Conservation (phyloP, 2,888 invertebrate genomes). For the Hyppa rectilinea region DNA sequence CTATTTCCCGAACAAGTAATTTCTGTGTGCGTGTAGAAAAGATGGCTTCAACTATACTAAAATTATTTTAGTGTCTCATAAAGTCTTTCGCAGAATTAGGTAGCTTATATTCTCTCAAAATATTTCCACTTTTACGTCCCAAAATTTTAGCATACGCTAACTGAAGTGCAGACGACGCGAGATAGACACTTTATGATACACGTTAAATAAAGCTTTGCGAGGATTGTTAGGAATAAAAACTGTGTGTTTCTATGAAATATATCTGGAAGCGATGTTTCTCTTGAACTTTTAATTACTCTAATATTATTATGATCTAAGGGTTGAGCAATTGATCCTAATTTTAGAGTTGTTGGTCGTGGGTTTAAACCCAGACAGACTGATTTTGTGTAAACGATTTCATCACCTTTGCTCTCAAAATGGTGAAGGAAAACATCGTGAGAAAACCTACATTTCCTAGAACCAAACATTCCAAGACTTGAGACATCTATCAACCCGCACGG, state of each 20-base stretch:
- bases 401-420: too few species aligned
- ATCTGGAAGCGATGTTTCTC: not conserved
- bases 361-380: too few species aligned
- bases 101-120: slow-evolving; percentile 54
- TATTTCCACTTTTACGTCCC: slow-evolving; percentile 56
- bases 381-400: too few species aligned
- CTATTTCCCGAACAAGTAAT: slow-evolving; percentile 25
- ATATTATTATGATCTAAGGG: too few species aligned
- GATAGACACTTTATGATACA: slow-evolving; percentile 47
- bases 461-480: too few species aligned
- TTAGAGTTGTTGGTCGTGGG: too few species aligned
- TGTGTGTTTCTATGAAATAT: slow-evolving; percentile 10
- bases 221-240: slow-evolving; percentile 31
- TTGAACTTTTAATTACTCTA: too few species aligned
- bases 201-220: slow-evolving; percentile 40
- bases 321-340: too few species aligned
- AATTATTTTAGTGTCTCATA: slow-evolving; percentile 61
- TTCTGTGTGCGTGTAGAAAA: slow-evolving; percentile 33
- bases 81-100: slow-evolving; percentile 60
- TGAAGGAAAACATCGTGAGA: too few species aligned
- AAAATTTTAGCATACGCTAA: slow-evolving; percentile 57
- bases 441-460: too few species aligned
- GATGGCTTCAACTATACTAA: slow-evolving; percentile 47
- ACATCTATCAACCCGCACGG: too few species aligned
- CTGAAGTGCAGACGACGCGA: slow-evolving; percentile 52